These are phyloP conservation scores for Cataglyphis altisquamis DNA, from an alignment of 2,888 invertebrate genomes.

Conservation along the genomic window DNA sequence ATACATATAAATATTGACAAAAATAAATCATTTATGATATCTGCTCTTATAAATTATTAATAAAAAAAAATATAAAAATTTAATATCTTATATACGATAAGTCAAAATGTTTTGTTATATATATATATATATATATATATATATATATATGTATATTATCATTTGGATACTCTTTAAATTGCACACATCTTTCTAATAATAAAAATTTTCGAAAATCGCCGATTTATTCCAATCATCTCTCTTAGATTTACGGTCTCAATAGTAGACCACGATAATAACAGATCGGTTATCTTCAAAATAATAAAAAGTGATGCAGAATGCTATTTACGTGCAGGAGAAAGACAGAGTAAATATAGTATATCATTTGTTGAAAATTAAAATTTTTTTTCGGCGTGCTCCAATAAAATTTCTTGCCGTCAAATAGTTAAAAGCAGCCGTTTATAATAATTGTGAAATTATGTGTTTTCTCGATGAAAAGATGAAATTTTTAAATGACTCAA, in stretches of 20 bases:
- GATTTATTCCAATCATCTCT: neutral
- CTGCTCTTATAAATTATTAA: neutral
- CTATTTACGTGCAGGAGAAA: neutral
- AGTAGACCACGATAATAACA: constrained; percentile 78
- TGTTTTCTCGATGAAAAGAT: constrained; percentile 33
- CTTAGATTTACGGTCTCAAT: constrained; percentile 75
- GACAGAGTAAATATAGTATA: constrained; percentile 6
- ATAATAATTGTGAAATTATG: constrained; percentile 67
- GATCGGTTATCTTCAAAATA: constrained; percentile 62
- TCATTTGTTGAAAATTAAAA: constrained; percentile 77
- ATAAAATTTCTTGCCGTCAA: constrained; percentile 6
- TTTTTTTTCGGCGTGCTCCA: constrained; percentile 69
- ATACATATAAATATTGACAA: neutral
- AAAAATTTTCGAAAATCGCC: neutral
- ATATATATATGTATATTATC: neutral
- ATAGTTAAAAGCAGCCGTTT: neutral
- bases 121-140: neutral
- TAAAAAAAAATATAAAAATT: neutral
- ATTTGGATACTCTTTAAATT: neutral
- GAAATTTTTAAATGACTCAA: neutral
- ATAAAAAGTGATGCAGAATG: constrained; percentile 70
- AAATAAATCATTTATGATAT: neutral
- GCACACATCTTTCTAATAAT: neutral
- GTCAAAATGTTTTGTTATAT: neutral
- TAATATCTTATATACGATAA: neutral